Percentiles rank a stretch among this genome's conserved stretches.
Conservation (phyloP, 2,888 invertebrate genomes). For the Eurytoma adleriae region DNA sequence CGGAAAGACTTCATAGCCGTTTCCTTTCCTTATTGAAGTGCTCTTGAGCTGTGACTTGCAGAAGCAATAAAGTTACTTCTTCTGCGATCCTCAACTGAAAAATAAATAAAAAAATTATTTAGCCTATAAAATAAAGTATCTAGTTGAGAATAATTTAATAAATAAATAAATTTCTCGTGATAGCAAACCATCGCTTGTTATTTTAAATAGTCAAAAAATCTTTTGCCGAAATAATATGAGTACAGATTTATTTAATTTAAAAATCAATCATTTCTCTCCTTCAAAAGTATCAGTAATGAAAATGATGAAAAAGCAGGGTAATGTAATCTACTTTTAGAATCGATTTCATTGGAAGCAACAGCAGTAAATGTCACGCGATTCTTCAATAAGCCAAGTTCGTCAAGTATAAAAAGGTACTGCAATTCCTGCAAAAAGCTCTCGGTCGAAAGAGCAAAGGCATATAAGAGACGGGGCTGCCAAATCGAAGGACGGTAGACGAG, state of each 20-base stretch:
- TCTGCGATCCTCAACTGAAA: constrained; percentile 19
- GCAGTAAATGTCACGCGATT: neutral
- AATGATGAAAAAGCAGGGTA: too few relatives aligned
- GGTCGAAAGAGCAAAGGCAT: constrained; percentile 8
- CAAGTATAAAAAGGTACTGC: neutral
- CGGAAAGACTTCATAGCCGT: constrained; percentile 10
- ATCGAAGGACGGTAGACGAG: neutral
- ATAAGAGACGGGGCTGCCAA: too few relatives aligned
- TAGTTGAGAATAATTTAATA: neutral
- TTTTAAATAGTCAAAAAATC: too few relatives aligned
- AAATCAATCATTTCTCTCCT: too few relatives aligned
- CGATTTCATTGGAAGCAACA: too few relatives aligned
- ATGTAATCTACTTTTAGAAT: too few relatives aligned
- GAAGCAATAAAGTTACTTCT: constrained; percentile 27
- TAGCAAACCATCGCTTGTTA: too few relatives aligned
- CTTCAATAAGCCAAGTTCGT: neutral
- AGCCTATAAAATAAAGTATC: neutral
- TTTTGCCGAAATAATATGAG: too few relatives aligned
- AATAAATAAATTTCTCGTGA: neutral
- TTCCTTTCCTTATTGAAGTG: constrained; percentile 30
- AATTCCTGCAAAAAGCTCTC: neutral
- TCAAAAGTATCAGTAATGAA: too few relatives aligned
- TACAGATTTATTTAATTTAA: too few relatives aligned
- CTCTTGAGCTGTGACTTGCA: constrained; percentile 19
- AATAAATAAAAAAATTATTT: constrained; percentile 19